Base-by-base conservation (phyloP, 2,888 invertebrate species). In the Lamellibrachia satsuma region DNA sequence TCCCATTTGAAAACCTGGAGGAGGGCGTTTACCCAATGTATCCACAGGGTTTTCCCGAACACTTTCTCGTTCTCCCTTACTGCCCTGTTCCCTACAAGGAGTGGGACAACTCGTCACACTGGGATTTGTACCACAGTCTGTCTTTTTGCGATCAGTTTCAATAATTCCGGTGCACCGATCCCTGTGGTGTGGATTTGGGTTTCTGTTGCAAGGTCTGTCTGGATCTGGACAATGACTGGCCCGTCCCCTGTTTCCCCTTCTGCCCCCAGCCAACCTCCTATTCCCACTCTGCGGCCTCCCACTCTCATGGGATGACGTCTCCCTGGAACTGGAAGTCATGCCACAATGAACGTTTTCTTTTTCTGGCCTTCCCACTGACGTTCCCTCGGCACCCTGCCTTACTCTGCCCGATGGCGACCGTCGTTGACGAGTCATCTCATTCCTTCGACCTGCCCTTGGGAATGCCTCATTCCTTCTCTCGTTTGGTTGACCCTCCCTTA, bases 201-300 rank as follows among this genome's bases (percentile, higher is more conserved):
- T 2, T 75, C 22, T 75, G 15, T 15, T 52, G 91, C 90, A 39
- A 75, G 60, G n/a, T 90, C 51, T 6, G 39, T 92, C 60, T 52
- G 93, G 27, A 90, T 92, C 52, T 90, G 51, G 91, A 22, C 91
- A 75, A 57, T 39, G 90, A 39, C 92, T 91, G 11, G n/a, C 91
- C 55, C 52, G 90, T 90, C 92, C 90, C 15, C 91, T 90, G 39
- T 91, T 93, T 52, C 75, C 39, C 27, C 39, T 55, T 90, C 91
- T 39, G 52, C 92, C 75, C 92, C 92, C 91, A 27, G 91, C 91
- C n/a, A 57, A 52, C 51, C 75, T 90, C 52, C 92, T 51, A 7
- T n/a, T 11, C 52, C 91, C 52, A 90, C 91, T 52, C 27, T 55
- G 90, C 52, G 91, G 92, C 52, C 90, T 55, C 90, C 90, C 52